A percentile compares a stretch with the other conserved stretches of the same genome.
Evolutionary conservation across 2,113 vertebrate species (phyloP).

Genomic region (Perca flavescens): DNA sequence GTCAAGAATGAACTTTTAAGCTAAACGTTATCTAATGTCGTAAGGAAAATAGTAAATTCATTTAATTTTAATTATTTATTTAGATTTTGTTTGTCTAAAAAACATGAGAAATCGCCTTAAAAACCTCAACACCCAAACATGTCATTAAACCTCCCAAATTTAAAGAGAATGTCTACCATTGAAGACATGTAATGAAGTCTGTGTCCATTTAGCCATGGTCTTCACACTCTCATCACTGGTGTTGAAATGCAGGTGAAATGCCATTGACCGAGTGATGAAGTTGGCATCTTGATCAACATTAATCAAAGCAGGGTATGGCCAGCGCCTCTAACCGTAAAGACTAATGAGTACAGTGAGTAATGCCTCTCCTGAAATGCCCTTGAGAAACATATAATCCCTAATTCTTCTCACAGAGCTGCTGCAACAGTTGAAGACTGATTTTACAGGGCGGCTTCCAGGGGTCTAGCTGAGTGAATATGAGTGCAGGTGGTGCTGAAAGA

Average conservation of each 20-base stretch:
- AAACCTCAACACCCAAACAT: neutral
- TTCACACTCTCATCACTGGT: neutral
- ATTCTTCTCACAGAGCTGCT: conserved; percentile 24
- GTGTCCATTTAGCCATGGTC: neutral
- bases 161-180: neutral
- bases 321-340: neutral
- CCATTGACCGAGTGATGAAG: neutral
- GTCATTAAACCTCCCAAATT: neutral
- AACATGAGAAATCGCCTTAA: neutral
- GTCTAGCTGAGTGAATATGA: conserved; percentile 27
- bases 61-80: neutral
- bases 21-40: neutral
- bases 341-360: neutral
- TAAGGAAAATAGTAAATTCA: neutral
- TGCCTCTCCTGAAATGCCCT: conserved; percentile 27
- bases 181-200: neutral
- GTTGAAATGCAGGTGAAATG: neutral
- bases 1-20: neutral
- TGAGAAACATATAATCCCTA: conserved; percentile 32
- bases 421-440: conserved; percentile 24
- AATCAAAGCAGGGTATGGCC: neutral
- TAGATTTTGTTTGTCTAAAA: neutral
- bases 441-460: conserved; percentile 38
- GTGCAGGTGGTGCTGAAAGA: conserved; percentile 26
- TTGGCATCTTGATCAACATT: conserved; percentile 11